phyloP scores from a whole-genome alignment of 1,140 invertebrate species.

The Drosophila kanapiae region DNA sequence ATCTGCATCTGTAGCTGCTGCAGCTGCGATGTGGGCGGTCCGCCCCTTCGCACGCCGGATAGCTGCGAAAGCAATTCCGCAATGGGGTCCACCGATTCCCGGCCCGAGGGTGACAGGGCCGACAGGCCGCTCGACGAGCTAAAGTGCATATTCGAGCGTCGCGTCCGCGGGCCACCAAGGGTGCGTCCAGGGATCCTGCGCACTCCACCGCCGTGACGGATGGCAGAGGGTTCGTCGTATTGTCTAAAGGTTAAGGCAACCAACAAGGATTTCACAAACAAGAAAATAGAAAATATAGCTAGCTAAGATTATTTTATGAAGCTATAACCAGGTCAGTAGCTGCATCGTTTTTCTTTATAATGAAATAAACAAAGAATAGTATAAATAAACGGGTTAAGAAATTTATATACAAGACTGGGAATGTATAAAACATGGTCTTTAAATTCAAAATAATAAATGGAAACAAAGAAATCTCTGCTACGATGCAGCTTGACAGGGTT shows the following conservation, averaged over 20 bases:
- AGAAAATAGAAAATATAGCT: conserved; percentile 8
- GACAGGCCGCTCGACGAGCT: conserved; percentile 92
- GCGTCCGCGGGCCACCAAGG: conserved; percentile 90
- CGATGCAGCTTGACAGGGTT: not conserved
- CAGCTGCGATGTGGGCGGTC: conserved; percentile 91
- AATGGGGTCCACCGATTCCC: conserved; percentile 96
- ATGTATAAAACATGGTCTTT: not conserved
- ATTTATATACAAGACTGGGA: not conserved
- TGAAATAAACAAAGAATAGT: no score
- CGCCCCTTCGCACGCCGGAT: conserved; percentile 93
- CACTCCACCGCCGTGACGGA: conserved; percentile 91
- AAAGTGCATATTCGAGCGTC: conserved; percentile 96
- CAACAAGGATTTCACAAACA: conserved; percentile 20
- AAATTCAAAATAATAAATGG: not conserved
- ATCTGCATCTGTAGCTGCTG: conserved; percentile 96
- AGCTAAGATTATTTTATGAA: conserved; percentile 8
- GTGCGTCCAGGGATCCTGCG: conserved; percentile 94
- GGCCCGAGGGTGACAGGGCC: conserved; percentile 92
- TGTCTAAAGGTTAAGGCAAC: conserved; percentile 87
- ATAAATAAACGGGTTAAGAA: not conserved
- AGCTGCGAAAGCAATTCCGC: conserved; percentile 96
- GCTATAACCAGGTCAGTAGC: conserved; percentile 1
- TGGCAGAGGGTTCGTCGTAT: conserved; percentile 94
- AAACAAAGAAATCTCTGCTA: not conserved
- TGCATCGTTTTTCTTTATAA: conserved; percentile 11